Conservation (phyloP, 2,113 vertebrate genomes). For the Mandrillus leucophaeus region DNA sequence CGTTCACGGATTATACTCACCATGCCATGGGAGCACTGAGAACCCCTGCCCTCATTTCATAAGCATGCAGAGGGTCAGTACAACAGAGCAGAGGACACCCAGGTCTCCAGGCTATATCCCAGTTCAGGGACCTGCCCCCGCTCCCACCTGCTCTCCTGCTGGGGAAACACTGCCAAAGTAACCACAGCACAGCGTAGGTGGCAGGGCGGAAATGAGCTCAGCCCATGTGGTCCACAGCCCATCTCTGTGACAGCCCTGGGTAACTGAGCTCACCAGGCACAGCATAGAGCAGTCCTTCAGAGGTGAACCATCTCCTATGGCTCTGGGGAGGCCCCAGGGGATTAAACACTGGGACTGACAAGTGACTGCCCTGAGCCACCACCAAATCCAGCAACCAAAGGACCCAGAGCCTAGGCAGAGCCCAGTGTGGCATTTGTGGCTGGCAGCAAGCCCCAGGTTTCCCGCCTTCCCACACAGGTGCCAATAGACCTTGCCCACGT, state of each 20-base stretch:
- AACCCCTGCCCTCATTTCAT: not conserved
- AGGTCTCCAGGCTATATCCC: not conserved
- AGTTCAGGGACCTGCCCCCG: not conserved
- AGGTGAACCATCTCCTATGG: not conserved
- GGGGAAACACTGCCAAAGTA: not conserved
- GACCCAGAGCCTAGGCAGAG: not conserved
- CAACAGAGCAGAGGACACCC: too few relatives aligned
- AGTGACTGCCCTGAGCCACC: not conserved
- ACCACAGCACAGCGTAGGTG: not conserved
- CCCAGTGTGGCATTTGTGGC: not conserved
- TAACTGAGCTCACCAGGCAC: too few relatives aligned
- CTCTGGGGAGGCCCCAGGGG: not conserved
- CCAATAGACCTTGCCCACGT: not conserved
- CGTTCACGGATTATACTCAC: fast-evolving
- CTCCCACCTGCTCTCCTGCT: not conserved
- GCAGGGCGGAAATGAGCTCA: not conserved
- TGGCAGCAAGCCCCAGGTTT: not conserved
- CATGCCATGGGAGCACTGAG: not conserved
- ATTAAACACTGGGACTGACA: not conserved
- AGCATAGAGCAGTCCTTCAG: not conserved
- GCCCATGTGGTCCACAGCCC: not conserved
- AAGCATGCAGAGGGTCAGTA: not conserved
- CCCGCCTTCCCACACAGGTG: not conserved
- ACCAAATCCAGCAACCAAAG: not conserved
- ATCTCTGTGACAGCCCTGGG: not conserved